phyloP scores from a whole-genome alignment of 2,113 vertebrate species.

The Nerophis lumbriciformis region DNA sequence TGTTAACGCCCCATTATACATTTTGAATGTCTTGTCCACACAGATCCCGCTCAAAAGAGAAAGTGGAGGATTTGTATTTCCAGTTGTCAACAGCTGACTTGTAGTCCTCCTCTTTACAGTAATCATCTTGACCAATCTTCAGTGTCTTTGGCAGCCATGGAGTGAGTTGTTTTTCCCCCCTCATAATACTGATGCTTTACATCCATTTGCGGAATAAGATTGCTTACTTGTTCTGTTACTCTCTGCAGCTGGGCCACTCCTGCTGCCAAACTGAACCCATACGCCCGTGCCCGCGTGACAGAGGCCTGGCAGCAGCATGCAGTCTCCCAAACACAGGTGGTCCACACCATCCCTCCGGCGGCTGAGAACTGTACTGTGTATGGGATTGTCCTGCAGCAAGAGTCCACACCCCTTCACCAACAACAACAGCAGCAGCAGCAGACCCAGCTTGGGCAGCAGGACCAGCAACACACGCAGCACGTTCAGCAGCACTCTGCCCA shows the following conservation, averaged over 20 bases:
- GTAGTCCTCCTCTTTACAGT: background rate
- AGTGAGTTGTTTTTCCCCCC: conserved; percentile 54
- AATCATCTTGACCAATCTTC: conserved; percentile 8
- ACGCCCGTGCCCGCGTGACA: conserved; percentile 69
- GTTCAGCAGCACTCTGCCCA: conserved; percentile 62
- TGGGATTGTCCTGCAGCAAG: conserved; percentile 89
- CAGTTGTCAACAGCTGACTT: background rate
- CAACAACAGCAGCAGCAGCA: conserved; percentile 69
- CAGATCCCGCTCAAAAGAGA: conserved; percentile 24
- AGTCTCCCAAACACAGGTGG: conserved; percentile 78
- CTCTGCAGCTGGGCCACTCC: conserved; percentile 57
- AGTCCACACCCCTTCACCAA: conserved; percentile 77
- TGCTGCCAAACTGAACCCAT: conserved; percentile 72
- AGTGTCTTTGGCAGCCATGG: conserved; percentile 45
- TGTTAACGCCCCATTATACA: background rate
- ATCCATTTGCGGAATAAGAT: conserved; percentile 6
- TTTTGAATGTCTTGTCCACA: background rate
- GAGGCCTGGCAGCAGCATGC: conserved; percentile 82
- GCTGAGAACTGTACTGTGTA: conserved; percentile 90
- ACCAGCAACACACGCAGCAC: conserved; percentile 62
- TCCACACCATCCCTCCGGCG: conserved; percentile 83
- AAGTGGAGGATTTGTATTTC: conserved; percentile 3
- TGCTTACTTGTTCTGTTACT: conserved; percentile 31
- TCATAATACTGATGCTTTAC: background rate
- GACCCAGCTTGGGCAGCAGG: conserved; percentile 64